Evolutionary conservation across 2,888 invertebrate species (phyloP), one percentile per base, ranked within the genome.

Genomic region (Epirrhoe alternata): DNA sequence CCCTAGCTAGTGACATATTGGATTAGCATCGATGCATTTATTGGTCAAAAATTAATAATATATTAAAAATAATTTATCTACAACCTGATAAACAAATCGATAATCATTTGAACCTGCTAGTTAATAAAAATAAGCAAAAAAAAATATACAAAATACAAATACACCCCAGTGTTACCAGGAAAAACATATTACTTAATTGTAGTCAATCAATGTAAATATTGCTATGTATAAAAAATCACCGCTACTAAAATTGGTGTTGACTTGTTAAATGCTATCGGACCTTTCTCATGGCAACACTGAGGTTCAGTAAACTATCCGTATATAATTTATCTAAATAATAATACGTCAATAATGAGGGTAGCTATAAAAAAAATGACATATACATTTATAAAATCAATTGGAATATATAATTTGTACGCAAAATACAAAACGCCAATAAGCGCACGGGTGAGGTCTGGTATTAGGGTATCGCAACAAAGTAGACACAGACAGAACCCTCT

Each of bases 61-160:
- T 88, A 86, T 85, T 87, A 87, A 86, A 85, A 83, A 89, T 90
- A 90, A 90, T 89, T 90, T 90, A 92, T 87, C 87, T 90, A 90
- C 85, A 89, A 85, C 87, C 81, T 80, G 86, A 89, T 90, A 87
- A 88, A 89, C 84, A 87, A 82, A 70, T 69, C 66, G 81, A 86
- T 86, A 87, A 88, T 82, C 86, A 85, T 84, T 82, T 82, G 77
- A 86, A 87, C 81, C 84, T 79, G 86, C 61, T 45, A 80, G 75
- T 81, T 80, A 83, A 81, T 80, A 77, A 63, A 47, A 59, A 51
- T 51, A 82, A 79, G 76, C 76, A 74, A 84, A 82, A 77, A 84
- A 77, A 80, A 73, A 77, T 81, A 35, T 24, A 24, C n/a, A n/a
- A n/a, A n/a, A n/a, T 81, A 81, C 49, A 79, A 73, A 70, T 63